These are phyloP conservation scores for Euplagia quadripunctaria DNA, from an alignment of 2,888 invertebrate species.

Conservation along the genomic window DNA sequence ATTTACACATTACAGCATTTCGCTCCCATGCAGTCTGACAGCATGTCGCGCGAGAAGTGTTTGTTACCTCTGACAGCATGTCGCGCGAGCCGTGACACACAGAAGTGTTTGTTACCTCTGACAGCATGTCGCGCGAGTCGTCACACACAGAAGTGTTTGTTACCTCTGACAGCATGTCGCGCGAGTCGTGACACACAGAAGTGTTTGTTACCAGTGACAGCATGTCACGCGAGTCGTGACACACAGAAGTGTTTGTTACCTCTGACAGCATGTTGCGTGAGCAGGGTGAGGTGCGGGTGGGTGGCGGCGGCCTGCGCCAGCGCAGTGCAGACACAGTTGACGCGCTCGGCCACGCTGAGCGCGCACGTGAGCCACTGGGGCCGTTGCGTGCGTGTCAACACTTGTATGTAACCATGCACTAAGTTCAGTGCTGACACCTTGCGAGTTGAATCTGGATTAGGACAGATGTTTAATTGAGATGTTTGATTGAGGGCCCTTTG, in stretches of 20 bases:
- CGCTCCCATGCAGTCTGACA: no score
- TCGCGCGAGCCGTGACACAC: constrained; percentile 82
- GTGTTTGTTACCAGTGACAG: no score
- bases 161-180: no score
- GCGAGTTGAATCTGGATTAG: constrained; percentile 84
- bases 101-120: no score
- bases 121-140: no score
- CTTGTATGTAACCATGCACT: constrained; percentile 89
- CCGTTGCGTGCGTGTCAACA: constrained; percentile 77
- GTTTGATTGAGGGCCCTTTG: no score
- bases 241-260: no score
- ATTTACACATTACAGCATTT: no score
- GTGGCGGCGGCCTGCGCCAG: constrained; percentile 63
- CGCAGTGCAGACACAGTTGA: constrained; percentile 85
- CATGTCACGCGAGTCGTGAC: no score
- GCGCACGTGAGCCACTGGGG: constrained; percentile 86
- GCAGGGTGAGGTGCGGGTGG: constrained; percentile 61
- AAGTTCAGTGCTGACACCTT: constrained; percentile 89
- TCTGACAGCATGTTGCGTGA: constrained; percentile 81
- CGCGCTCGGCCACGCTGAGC: constrained; percentile 84
- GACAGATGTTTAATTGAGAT: neutral
- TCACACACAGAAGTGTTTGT: no score
- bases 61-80: constrained; percentile 59
- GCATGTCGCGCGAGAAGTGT: no score
- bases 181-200: no score